A percentile compares a stretch with the other conserved stretches of the same genome.
These are phyloP conservation scores for Cordylochernes scorpioides DNA, from an alignment of 2,888 invertebrate species.

Conservation along the genomic window DNA sequence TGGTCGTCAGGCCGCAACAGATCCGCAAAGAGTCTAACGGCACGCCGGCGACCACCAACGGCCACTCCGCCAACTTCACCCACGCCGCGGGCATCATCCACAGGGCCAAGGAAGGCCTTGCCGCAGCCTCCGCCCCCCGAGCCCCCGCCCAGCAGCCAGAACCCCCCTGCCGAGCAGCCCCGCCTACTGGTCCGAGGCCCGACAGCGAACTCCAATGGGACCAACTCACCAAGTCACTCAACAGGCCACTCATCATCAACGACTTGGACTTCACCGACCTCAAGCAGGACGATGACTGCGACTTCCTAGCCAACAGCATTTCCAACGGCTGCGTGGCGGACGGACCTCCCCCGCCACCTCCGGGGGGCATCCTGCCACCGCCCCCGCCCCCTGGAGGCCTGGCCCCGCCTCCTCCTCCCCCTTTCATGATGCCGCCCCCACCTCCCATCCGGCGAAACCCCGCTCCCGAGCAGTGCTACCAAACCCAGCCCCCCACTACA, in stretches of 20 bases:
- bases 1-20: slow-evolving; percentile 1
- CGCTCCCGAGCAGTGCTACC: slow-evolving; percentile 1
- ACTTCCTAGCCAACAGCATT: slow-evolving; percentile 19
- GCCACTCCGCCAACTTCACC: slow-evolving; percentile 4
- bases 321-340: slow-evolving; percentile 30
- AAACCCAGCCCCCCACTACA: slow-evolving; percentile 1
- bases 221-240: slow-evolving; percentile 44
- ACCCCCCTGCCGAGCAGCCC: slow-evolving; percentile 2
- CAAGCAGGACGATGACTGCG: slow-evolving; percentile 57
- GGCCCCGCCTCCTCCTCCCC: slow-evolving; percentile 11
- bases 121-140: slow-evolving; percentile 4
- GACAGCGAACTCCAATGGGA: slow-evolving; percentile 52
- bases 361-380: slow-evolving; percentile 4
- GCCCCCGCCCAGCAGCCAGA: slow-evolving; percentile 1
- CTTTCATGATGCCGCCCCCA: slow-evolving; percentile 6
- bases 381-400: slow-evolving; percentile 6
- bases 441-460: slow-evolving; percentile 9
- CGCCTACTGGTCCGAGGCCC: slow-evolving; percentile 4
- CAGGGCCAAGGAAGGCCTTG: slow-evolving; percentile 9
- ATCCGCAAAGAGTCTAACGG: slow-evolving; percentile 5
- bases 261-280: slow-evolving; percentile 92
- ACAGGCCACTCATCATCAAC: slow-evolving; percentile 43
- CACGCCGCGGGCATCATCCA: slow-evolving; percentile 7
- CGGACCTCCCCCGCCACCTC: slow-evolving; percentile 14
- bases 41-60: slow-evolving; percentile 4